Percentiles rank a stretch among this genome's conserved stretches.
phyloP scores from a whole-genome alignment of 2,113 vertebrate species.

The Hydropotes inermis region DNA sequence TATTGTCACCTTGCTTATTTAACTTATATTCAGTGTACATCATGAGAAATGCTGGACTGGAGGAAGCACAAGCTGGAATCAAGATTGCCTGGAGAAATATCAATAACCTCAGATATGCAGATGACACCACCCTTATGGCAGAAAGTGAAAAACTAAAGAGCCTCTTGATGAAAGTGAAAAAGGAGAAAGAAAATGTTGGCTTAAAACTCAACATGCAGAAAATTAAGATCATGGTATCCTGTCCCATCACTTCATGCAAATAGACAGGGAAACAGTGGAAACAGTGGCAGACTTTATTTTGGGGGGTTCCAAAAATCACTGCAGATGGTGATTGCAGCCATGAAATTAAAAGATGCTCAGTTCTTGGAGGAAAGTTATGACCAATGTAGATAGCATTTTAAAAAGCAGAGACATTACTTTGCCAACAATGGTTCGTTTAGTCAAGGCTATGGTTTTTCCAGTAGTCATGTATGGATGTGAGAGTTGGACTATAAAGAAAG shows the following conservation, averaged over 20 bases:
- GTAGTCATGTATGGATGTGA: too few species aligned
- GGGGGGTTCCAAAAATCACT: neutral
- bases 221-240: accelerated
- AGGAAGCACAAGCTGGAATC: neutral
- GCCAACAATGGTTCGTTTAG: too few species aligned
- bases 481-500: too few species aligned
- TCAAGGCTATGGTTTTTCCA: too few species aligned
- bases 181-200: neutral
- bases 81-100: neutral
- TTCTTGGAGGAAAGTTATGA: too few species aligned
- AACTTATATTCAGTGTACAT: accelerated
- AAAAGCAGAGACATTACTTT: too few species aligned
- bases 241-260: neutral
- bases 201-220: neutral
- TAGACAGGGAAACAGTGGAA: neutral
- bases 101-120: neutral
- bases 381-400: too few species aligned
- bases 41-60: accelerated
- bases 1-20: neutral
- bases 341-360: too few species aligned
- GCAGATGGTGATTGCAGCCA: neutral
- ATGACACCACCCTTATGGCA: neutral
- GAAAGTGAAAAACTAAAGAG: neutral
- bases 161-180: neutral
- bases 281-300: neutral